Evolutionary conservation across 1,140 invertebrate genomes (phyloP).

Genomic region (Drosophila dunni): DNA sequence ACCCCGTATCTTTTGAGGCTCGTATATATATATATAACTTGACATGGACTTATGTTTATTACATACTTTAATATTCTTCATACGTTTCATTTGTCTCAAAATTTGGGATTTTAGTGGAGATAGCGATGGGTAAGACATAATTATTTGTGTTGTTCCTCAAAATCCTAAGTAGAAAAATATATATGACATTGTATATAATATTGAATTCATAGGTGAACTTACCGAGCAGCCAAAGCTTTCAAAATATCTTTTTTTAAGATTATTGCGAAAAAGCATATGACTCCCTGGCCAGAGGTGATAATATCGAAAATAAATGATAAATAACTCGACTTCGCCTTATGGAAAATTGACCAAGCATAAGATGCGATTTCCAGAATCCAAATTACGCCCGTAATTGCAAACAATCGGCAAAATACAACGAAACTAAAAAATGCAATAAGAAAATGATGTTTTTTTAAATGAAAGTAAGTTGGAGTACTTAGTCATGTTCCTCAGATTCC

Average conservation of each 20-base stretch:
- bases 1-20: no score
- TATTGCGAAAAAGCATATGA: constrained; percentile 87
- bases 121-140: no score
- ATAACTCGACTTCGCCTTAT: constrained; percentile 63
- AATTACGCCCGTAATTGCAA: constrained; percentile 89
- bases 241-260: constrained; percentile 72
- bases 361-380: constrained; percentile 89
- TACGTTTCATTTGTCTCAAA: no score
- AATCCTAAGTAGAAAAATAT: no score
- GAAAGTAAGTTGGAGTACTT: constrained; percentile 24
- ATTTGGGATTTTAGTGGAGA: no score
- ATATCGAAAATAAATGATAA: constrained; percentile 69
- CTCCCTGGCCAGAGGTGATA: constrained; percentile 85
- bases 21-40: no score
- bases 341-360: constrained; percentile 2
- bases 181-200: no score
- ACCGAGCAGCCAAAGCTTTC: constrained; percentile 37
- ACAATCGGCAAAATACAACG: constrained; percentile 88
- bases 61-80: no score
- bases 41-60: no score
- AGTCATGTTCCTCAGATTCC: constrained; percentile 19
- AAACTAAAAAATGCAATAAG: constrained; percentile 84
- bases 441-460: constrained; percentile 28
- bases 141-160: no score
- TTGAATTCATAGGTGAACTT: constrained; percentile 16